These are phyloP conservation scores for Hydrocynus forskahlii DNA, from an alignment of 2,797 vertebrate genomes.

Conservation along the genomic window DNA sequence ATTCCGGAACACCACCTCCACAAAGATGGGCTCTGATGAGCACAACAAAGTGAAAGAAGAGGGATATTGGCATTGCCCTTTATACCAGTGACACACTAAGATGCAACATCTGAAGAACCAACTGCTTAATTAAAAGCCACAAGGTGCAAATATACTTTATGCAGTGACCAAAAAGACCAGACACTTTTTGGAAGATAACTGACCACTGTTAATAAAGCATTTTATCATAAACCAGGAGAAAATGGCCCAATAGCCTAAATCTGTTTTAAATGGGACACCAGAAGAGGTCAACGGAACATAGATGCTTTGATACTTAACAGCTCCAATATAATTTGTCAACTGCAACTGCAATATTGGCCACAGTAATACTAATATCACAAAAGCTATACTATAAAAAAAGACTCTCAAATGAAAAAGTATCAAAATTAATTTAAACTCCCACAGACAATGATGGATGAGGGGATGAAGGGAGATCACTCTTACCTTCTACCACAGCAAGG, in stretches of 20 bases:
- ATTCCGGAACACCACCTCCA: slow-evolving; percentile 94
- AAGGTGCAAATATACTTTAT: not conserved
- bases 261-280: no score
- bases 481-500: slow-evolving; percentile 91
- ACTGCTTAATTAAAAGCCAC: not conserved
- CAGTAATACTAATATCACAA: no score
- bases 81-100: not conserved
- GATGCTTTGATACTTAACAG: no score
- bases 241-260: no score
- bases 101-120: not conserved
- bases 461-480: not conserved
- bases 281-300: no score
- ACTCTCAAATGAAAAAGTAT: not conserved
- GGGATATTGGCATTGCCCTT: no score
- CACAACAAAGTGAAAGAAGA: not conserved
- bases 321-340: no score
- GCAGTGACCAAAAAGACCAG: no score
- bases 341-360: no score
- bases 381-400: not conserved
- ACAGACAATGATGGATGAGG: not conserved
- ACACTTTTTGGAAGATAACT: no score
- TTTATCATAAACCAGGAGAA: no score
- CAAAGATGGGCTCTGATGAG: slow-evolving; percentile 87
- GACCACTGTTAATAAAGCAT: no score
- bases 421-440: not conserved